Evolutionary conservation across 2,113 vertebrate species (phyloP).

Genomic region (Thalassarche chlororhynchos): DNA sequence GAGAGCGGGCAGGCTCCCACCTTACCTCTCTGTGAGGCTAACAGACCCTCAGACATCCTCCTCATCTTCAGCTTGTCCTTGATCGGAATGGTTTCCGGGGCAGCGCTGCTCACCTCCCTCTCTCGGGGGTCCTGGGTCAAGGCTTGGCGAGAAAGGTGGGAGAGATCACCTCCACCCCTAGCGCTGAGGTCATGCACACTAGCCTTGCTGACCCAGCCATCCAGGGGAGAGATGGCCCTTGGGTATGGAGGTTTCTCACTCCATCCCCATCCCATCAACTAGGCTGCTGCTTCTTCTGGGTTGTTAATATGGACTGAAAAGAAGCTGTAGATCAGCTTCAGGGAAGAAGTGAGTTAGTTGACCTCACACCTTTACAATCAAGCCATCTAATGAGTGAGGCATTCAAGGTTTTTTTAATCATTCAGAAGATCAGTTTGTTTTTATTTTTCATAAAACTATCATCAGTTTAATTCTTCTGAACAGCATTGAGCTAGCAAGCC

Average conservation of each 20-base stretch:
- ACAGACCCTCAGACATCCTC: conserved; percentile 39
- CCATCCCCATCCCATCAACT: neutral
- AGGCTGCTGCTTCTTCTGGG: neutral
- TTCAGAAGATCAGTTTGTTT: neutral
- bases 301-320: neutral
- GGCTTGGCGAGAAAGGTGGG: neutral
- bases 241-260: neutral
- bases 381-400: neutral
- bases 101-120: conserved; percentile 9
- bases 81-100: conserved; percentile 44
- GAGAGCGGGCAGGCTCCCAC: neutral
- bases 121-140: neutral
- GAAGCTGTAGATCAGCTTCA: conserved; percentile 10
- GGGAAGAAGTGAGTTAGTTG: neutral
- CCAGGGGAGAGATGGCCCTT: neutral
- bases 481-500: neutral
- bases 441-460: neutral
- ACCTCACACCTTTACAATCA: neutral
- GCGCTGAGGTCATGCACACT: accelerated
- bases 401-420: neutral
- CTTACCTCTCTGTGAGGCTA: conserved; percentile 24
- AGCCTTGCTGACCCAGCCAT: neutral
- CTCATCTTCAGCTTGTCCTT: conserved; percentile 68
- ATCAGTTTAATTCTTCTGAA: neutral
- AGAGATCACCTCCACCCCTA: neutral